Evolutionary conservation across 1,140 invertebrate genomes (phyloP), one percentile per base, ranked within the genome.

Genomic region (Drosophila miranda): DNA sequence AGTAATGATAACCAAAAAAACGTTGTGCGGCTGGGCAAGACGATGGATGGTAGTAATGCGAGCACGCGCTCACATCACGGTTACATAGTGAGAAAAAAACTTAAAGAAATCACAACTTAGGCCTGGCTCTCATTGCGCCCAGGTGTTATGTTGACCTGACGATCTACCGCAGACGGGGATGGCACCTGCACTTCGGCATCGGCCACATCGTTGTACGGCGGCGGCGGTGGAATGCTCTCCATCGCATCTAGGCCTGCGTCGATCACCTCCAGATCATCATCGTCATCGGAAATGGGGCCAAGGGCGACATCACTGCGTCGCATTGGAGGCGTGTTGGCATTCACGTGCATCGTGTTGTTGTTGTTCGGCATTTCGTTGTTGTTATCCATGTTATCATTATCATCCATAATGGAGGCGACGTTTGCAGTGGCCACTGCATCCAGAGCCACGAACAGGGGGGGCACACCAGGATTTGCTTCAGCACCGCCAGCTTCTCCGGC

Each of bases 301-400:
- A 61, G 44, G n/a, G 63, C 49, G 14, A 48, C 66, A 45, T 90
- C 89, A 50, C 75, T 90, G 11, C 89, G 89, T 30, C 89, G 66
- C 88, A 90, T 90, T n/a, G 89, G 81, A 28, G 89, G 89, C 38
- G 89, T 89, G 57, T 90, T 90, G 55, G 89, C 89, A 44, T 90
- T 90, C 23, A 90, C 82, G 68, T 90, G 89, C 49, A 90, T 75
- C 2, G 89, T 90, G 16, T 90, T 90, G 59, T 90, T 90, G 19
- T 90, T 90, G 51, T 90, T 90, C n/a, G 89, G 89, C 8, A 73
- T 54, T 26, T 90, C 89, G 49, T 90, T 90, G 71, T 90, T 90
- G 60, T 90, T 90, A 34, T 90, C 89, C 67, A 89, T 26, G n/a
- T 67, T 82, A 6, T 66, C 78, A 13, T 67, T 82, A 6, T 66